Evolutionary conservation across 2,888 invertebrate genomes (phyloP), one percentile per base, ranked within the genome.

Genomic region (Scelioninae gen. 2): DNA sequence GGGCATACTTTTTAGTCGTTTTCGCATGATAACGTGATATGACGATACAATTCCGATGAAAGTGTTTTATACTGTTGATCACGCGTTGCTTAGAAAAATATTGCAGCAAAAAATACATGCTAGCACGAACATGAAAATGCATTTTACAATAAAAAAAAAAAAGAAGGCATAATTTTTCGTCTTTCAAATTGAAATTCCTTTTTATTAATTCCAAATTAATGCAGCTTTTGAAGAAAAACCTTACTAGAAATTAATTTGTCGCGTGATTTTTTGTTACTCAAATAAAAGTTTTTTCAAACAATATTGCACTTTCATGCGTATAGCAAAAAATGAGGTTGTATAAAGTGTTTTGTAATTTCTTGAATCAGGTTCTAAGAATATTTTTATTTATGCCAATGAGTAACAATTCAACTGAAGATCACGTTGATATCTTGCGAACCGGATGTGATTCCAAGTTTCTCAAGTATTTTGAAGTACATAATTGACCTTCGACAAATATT

Each of bases 401-500:
- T 37, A 11, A 46, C 48, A 35, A 53, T 46, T 69, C 22, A 13
- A 16, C 10, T 45, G 15, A 46, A 61, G 46, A 55, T 61, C 63
- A 41, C 45, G 63, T 43, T 57, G 63, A 57, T 63, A 57, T 70
- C 55, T 41, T 43, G 16, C 41, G 63, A 63, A 43, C 48, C 43
- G 57, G 50, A 57, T 70, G 63, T 46, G 43, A 70, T 57, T 70
- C n/a, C 63, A 50, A 70, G 70, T 48, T 39, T 48, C 28, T 63
- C 16, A 19, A 61, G 69, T 61, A 48, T 50, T 18, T 41, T 63
- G 22, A 55, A 60, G 69, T 41, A 52, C 61, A 61, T 69, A 70
- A 53, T 63, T 50, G 63, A 63, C 63, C 63, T 70, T 70, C 41
- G 70, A 57, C 70, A 70, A 63, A 70, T 70, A 70, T 63, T 70